phyloP scores from a whole-genome alignment of 2,113 vertebrate species.

The Channa argus region DNA sequence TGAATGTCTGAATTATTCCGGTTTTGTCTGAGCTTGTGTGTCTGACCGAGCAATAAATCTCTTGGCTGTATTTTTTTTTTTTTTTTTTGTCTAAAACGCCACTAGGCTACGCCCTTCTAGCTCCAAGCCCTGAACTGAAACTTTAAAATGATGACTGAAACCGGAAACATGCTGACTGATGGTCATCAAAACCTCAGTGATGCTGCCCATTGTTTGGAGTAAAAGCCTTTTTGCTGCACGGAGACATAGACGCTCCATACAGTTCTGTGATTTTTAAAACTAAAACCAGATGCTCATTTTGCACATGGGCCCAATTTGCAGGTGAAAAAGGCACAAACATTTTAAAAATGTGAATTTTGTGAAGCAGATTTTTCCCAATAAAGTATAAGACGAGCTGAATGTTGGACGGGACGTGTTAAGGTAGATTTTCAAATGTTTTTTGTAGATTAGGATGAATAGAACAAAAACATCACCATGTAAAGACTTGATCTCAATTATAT shows the following conservation, averaged over 20 bases:
- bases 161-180: background rate
- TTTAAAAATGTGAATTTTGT: background rate
- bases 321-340: background rate
- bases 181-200: background rate
- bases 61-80: background rate
- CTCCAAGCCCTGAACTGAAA: slow-evolving; percentile 6
- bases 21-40: background rate
- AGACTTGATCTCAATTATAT: background rate
- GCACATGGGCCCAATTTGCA: background rate
- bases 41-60: too few species aligned
- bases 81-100: background rate
- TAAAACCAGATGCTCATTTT: too few species aligned
- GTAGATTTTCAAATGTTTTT: too few species aligned
- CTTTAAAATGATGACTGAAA: background rate
- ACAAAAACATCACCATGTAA: too few species aligned
- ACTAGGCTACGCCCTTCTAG: slow-evolving; percentile 45
- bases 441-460: too few species aligned
- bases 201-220: too few species aligned
- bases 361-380: background rate
- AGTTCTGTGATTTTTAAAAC: too few species aligned
- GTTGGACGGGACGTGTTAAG: too few species aligned
- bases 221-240: too few species aligned
- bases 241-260: background rate
- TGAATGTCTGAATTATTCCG: background rate
- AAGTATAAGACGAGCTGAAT: too few species aligned